Evolutionary conservation across 2,113 vertebrate species (phyloP).

Genomic region (Barnardius zonarius): DNA sequence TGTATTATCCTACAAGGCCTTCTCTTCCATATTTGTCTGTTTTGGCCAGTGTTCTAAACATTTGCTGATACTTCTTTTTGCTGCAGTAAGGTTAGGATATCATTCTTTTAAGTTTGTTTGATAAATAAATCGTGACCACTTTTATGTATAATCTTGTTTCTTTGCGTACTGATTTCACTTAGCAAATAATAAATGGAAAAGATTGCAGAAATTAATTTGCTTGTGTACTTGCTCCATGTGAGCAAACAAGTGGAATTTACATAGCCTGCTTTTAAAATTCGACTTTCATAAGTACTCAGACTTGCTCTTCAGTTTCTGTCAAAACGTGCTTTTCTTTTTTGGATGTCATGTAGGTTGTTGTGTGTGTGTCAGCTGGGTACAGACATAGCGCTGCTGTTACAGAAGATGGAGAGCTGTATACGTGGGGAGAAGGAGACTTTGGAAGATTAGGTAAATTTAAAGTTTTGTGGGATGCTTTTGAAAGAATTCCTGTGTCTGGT

Average conservation of each 20-base stretch:
- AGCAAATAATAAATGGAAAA: not conserved
- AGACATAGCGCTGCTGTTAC: slow-evolving; percentile 85
- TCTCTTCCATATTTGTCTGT: not conserved
- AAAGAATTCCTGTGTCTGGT: not conserved
- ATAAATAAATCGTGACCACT: not conserved
- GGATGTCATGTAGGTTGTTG: slow-evolving; percentile 73
- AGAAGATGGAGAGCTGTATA: slow-evolving; percentile 85
- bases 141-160: not conserved
- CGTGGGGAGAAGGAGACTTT: slow-evolving; percentile 87
- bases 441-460: slow-evolving; percentile 81
- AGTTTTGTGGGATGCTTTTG: not conserved
- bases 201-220: not conserved
- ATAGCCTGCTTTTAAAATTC: not conserved
- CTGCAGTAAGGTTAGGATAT: not conserved
- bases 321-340: not conserved
- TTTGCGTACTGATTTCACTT: not conserved
- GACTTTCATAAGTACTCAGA: not conserved
- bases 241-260: not conserved
- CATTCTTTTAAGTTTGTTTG: not conserved
- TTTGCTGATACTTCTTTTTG: not conserved
- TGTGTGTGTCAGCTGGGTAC: slow-evolving; percentile 85
- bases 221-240: not conserved
- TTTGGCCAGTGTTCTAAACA: not conserved
- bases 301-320: not conserved
- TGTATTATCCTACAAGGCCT: not conserved